Percentiles rank a stretch among this genome's conserved stretches.
These are phyloP conservation scores for Pardalotus punctatus DNA, from an alignment of 2,113 vertebrate species.

Conservation along the genomic window DNA sequence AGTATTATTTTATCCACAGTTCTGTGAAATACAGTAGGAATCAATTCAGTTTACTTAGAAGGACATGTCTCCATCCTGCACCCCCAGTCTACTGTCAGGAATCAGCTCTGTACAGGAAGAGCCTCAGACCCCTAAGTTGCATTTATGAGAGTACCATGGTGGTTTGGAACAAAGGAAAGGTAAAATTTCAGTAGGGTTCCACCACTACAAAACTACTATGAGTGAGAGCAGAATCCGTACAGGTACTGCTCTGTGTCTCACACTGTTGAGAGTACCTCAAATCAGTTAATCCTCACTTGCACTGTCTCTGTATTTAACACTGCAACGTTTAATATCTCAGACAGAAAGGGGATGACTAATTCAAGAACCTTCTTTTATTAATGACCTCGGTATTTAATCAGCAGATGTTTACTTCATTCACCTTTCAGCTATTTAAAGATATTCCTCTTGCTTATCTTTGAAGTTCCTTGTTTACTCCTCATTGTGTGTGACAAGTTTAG, in stretches of 20 bases:
- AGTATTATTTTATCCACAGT: neutral
- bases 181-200: neutral
- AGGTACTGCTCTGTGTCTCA: neutral
- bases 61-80: neutral
- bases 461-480: conserved; percentile 34
- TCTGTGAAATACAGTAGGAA: neutral
- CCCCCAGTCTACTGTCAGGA: neutral
- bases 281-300: neutral
- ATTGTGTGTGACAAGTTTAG: neutral
- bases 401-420: neutral
- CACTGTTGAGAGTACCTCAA: neutral
- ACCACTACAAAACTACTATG: neutral
- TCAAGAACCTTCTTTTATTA: conserved; percentile 36
- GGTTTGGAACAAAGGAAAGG: neutral
- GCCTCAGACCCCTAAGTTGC: neutral
- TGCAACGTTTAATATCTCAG: neutral
- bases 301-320: neutral
- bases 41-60: neutral
- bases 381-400: conserved; percentile 9
- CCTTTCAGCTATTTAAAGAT: neutral
- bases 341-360: neutral
- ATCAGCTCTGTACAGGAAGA: neutral
- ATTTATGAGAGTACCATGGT: neutral
- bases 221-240: neutral
- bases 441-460: neutral